These are phyloP conservation scores for Regulus satrapa DNA, from an alignment of 2,113 vertebrate species.

Conservation along the genomic window DNA sequence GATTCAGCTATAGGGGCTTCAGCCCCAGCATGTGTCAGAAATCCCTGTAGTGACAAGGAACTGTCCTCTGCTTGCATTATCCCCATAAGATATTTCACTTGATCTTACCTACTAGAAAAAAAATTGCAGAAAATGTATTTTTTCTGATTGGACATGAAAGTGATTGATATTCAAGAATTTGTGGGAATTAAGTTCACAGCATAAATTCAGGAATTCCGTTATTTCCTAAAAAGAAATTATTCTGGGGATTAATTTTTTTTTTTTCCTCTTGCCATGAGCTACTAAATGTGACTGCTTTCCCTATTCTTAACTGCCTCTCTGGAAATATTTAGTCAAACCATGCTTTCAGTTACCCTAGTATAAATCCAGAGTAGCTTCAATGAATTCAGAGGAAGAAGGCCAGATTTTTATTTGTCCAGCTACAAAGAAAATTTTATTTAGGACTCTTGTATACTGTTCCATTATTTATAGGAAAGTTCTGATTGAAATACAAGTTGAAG, in stretches of 20 bases:
- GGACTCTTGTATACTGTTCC: not conserved
- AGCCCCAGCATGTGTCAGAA: not conserved
- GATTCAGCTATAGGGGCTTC: not conserved
- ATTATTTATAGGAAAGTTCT: not conserved
- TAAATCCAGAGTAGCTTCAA: not conserved
- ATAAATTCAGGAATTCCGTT: not conserved
- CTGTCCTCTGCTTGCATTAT: not conserved
- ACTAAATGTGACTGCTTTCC: not conserved
- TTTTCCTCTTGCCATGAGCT: not conserved
- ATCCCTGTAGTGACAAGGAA: fast-evolving
- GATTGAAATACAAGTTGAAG: not conserved
- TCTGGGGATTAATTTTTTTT: not conserved
- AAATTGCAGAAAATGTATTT: not conserved
- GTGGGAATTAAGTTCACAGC: fast-evolving
- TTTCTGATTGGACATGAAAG: not conserved
- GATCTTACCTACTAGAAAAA: not conserved
- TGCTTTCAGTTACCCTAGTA: not conserved
- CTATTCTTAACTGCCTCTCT: not conserved
- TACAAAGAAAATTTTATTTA: not conserved
- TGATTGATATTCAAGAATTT: not conserved
- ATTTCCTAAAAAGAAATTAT: not conserved
- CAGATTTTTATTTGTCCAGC: not conserved
- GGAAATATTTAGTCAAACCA: not conserved
- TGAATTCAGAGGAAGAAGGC: not conserved
- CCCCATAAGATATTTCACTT: not conserved